Percentiles rank a stretch among this genome's conserved stretches.
These are phyloP conservation scores for Panopea generosa DNA, from an alignment of 2,888 invertebrate species.

Conservation along the genomic window DNA sequence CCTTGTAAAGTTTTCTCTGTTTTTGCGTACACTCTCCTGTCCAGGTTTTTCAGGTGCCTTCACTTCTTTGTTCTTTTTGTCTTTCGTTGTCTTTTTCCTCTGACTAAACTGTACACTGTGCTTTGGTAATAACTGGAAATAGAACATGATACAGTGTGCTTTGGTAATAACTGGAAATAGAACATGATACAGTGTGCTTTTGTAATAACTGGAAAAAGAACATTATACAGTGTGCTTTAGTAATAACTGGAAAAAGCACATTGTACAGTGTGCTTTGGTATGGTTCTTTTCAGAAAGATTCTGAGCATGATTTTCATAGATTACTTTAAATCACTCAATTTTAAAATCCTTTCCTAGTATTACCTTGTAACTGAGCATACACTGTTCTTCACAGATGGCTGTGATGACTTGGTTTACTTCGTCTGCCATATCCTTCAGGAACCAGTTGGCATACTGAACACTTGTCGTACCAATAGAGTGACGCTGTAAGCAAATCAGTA, in stretches of 20 bases:
- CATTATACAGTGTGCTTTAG: slow-evolving; percentile 95
- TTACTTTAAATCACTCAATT: too few relatives aligned
- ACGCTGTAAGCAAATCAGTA: slow-evolving; percentile 86
- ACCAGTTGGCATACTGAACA: slow-evolving; percentile 96
- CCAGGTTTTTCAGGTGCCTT: slow-evolving; percentile 96
- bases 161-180: slow-evolving; percentile 90
- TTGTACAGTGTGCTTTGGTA: too few relatives aligned
- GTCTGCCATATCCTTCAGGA: slow-evolving; percentile 99
- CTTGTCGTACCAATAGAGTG: slow-evolving; percentile 98
- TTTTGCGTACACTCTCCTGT: slow-evolving; percentile 97
- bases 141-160: slow-evolving; percentile 91
- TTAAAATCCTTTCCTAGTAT: too few relatives aligned
- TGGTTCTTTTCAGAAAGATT: too few relatives aligned
- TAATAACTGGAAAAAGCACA: slow-evolving; percentile 87
- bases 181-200: slow-evolving; percentile 92
- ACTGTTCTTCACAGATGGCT: slow-evolving; percentile 99
- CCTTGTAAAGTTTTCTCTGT: slow-evolving; percentile 97
- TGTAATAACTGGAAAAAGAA: slow-evolving; percentile 89
- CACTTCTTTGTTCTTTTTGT: slow-evolving; percentile 88
- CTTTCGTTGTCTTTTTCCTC: slow-evolving; percentile 91
- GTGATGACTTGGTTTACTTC: slow-evolving; percentile 99
- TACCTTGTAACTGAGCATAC: slow-evolving; percentile 96
- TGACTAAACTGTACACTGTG: slow-evolving; percentile 94
- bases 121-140: slow-evolving; percentile 91
- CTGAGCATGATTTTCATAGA: neutral